phyloP scores from a whole-genome alignment of 2,888 invertebrate species.

The Xestia c-nigrum region DNA sequence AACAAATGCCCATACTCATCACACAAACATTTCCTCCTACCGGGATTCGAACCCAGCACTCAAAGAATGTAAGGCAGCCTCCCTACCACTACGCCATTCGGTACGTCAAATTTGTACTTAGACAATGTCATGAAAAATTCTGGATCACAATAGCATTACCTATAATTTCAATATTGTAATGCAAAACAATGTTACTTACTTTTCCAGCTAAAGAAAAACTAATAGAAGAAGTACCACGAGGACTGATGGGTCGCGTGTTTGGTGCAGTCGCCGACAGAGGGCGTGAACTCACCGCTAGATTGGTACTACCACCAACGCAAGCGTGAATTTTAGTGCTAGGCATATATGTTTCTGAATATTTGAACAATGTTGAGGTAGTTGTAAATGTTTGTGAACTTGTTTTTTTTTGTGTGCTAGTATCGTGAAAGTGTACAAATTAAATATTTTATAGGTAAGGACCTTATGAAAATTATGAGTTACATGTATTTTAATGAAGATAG shows the following conservation, averaged over 20 bases:
- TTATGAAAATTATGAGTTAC: constrained; percentile 10
- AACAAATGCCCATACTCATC: no score
- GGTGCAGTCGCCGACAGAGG: constrained; percentile 85
- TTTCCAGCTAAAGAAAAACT: constrained; percentile 68
- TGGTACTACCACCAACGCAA: constrained; percentile 76
- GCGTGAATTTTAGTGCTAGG: constrained; percentile 65
- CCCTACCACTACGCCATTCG: no score
- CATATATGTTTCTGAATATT: neutral
- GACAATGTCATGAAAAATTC: neutral
- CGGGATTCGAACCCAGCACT: no score
- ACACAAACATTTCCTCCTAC: no score
- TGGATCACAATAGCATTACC: neutral
- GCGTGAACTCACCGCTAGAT: constrained; percentile 82
- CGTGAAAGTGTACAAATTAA: constrained; percentile 3
- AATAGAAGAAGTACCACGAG: constrained; percentile 71
- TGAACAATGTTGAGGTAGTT: neutral
- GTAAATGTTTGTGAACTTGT: neutral
- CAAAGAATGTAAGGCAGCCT: no score
- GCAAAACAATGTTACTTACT: neutral
- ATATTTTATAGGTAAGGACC: neutral
- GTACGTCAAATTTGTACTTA: no score
- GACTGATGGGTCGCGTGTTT: constrained; percentile 81
- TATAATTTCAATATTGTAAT: neutral
- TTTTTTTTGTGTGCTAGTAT: neutral
- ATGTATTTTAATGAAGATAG: neutral